Evolutionary conservation across 2,888 invertebrate species (phyloP), one percentile per base, ranked within the genome.

Genomic region (Pogonocherus hispidulus): DNA sequence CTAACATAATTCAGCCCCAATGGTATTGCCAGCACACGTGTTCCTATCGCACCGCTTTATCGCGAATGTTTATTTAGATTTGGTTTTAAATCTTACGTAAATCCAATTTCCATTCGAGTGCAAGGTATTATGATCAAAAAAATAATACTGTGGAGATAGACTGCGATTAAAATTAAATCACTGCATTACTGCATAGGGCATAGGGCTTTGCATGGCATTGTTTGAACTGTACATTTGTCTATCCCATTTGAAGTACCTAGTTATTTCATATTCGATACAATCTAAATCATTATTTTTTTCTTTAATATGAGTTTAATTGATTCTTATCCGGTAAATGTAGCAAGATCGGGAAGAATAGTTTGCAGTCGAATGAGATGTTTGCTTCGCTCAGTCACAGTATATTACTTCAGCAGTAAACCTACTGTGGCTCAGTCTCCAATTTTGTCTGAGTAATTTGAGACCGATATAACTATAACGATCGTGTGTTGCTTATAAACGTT

Each of bases 1-100:
- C 62, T 37, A 49, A 14, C 18, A 8, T 46, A 14, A 9, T 22
- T 20, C 62, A 51, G 32, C 62, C 51, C 62, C 37, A 23, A 16
- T 20, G 9, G 22, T 18, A 47, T 41, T 37, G 18, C 22, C 19
- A n/a, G 62, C 62, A 22, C 62, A 62, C 62, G 62, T 62, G 62
- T 62, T 62, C 62, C 35, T 62, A 62, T 62, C 62, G 49, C 62
- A 62, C 62, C 51, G 19, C 62, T 62, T 62, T 62, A 62, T 62
- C 62, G 37, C 37, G 9, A 47, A 49, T 62, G 62, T 51, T 62
- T 62, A 62, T 62, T 62, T 62, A 62, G 62, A 62, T 62, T 62
- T 62, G 51, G 62, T 62, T 62, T 59, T 62, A 62, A 62, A 62
- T 62, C 62, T 62, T 51, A 20, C 19, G 9, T 23, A 62, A 62